Evolutionary conservation across 2,797 vertebrate species (phyloP), one percentile per base, ranked within the genome.

Genomic region (Rhinophrynus dorsalis): DNA sequence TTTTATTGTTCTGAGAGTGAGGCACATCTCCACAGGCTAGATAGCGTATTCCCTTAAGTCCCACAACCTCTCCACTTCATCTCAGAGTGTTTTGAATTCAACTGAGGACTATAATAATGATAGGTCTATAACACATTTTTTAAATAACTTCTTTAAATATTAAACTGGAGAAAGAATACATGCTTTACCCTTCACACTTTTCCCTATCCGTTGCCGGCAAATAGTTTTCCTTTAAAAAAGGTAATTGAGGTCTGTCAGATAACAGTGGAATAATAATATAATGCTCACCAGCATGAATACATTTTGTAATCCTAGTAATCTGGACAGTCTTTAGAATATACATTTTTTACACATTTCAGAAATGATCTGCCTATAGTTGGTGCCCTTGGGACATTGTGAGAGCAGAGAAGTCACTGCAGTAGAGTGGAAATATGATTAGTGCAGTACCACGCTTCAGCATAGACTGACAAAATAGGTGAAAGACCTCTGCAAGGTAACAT

Each of bases 161-260:
- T 66, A 73, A 65, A 66, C 54, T 52, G 21, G 20, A 60, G 52
- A 44, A 66, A 65, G 20, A 65, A 65, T 66, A 40, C 10, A 72
- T 33, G 37, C 27, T 73, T 37, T 54, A 21, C 40, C 47, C 35
- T 66, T 73, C 62, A 59, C 62, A 52, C 32, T 58, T 58, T 26
- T 44, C 33, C 61, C 45, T 65, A 59, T 59, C 54, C 35, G 44
- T 11, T 45, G 45, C 45, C 20, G 42, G 37, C 35, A 66, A 59
- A 66, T 67, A 73, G 10, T 35, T 37, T 54, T 59, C 45, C 29
- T 33, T 66, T 65, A 54, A 44, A 59, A 68, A 66, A 66, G 20
- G 55, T 66, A 66, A 66, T 73, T 73, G 69, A 66, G 62, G 62
- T 60, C 55, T 73, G 62, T 54, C 35, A 51, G 13, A 44, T 45